Percentiles rank a stretch among this genome's conserved stretches.
Conservation (phyloP, 2,113 vertebrate genomes). For the Sporophila hypoxantha region DNA sequence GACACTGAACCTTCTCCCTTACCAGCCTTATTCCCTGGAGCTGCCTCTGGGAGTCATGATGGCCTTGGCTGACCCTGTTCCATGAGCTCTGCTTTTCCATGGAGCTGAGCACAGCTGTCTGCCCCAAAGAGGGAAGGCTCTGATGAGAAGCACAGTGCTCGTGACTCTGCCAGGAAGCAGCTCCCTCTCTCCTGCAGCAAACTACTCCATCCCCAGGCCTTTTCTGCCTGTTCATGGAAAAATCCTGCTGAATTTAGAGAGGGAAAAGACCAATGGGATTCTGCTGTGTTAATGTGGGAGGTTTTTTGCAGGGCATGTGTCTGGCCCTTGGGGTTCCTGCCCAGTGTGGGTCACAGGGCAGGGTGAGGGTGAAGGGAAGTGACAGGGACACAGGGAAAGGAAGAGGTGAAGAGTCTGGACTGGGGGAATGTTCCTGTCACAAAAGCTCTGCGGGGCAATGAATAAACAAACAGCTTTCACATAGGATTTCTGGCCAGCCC, state of each 20-base stretch:
- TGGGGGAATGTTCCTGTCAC: neutral
- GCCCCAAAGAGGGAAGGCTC: neutral
- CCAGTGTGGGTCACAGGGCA: fast-evolving
- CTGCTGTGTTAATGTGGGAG: neutral
- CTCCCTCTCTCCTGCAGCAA: neutral
- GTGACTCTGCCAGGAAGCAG: neutral
- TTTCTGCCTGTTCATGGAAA: conserved; percentile 18
- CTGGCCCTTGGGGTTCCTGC: neutral
- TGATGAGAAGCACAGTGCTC: neutral
- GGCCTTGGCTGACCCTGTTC: neutral
- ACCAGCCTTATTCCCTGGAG: neutral
- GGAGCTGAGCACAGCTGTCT: neutral
- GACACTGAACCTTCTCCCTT: neutral
- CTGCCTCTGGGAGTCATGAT: neutral
- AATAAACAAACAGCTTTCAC: neutral
- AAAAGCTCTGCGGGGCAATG: neutral
- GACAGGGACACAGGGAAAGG: neutral
- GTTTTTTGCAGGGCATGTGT: neutral
- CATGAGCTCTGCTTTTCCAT: neutral
- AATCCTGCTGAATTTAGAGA: conserved; percentile 27
- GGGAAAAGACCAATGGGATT: neutral
- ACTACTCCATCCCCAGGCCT: neutral
- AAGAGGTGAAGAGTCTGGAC: neutral
- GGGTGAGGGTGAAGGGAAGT: neutral
- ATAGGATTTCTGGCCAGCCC: neutral